These are phyloP conservation scores for Pterostichus madidus DNA, from an alignment of 2,888 invertebrate genomes.

Conservation along the genomic window DNA sequence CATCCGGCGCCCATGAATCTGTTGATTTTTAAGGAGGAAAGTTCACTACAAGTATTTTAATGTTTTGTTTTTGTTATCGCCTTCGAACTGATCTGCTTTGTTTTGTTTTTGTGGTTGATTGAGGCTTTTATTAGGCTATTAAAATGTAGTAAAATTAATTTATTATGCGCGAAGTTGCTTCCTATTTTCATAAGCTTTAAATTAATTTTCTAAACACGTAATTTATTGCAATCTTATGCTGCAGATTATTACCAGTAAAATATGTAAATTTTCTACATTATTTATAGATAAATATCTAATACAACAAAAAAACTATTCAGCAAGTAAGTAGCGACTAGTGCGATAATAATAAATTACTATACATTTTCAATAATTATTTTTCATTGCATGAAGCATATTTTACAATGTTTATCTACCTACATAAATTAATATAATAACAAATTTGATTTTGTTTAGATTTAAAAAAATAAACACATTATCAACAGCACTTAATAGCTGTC, in stretches of 20 bases:
- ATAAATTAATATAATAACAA: too few relatives aligned
- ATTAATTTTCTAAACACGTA: constrained; percentile 53
- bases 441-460: too few relatives aligned
- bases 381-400: neutral
- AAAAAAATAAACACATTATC: too few relatives aligned
- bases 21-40: neutral
- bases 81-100: neutral
- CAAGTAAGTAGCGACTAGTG: neutral
- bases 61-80: neutral
- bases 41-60: neutral
- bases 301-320: constrained; percentile 11
- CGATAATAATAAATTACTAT: constrained; percentile 45
- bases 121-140: constrained; percentile 41
- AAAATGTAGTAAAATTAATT: constrained; percentile 54
- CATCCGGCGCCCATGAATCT: neutral
- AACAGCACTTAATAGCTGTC: too few relatives aligned
- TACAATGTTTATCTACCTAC: too few relatives aligned
- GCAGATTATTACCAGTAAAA: constrained; percentile 4
- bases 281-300: constrained; percentile 48
- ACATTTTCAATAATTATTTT: constrained; percentile 48
- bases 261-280: constrained; percentile 45
- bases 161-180: constrained; percentile 47
- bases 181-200: constrained; percentile 10
- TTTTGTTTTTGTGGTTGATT: constrained; percentile 28
- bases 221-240: constrained; percentile 32